Percentiles rank a stretch among this genome's conserved stretches.
Conservation (phyloP, 1,140 invertebrate species). For the Tetramorium simillimum region DNA sequence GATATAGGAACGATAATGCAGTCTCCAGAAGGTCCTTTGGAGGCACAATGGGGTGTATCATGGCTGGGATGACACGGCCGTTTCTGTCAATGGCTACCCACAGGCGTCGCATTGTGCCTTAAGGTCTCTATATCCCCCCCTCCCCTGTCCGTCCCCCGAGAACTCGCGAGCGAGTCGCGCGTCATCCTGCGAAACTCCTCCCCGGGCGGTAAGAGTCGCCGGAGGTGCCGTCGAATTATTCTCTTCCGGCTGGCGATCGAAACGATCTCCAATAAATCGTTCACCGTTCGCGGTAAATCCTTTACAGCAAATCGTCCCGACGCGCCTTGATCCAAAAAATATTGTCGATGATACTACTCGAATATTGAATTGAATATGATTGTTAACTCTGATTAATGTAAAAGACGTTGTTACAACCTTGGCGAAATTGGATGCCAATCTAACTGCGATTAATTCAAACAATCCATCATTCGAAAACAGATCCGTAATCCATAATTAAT, state of each 20-base stretch:
- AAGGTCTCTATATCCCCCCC: slow-evolving; percentile 72
- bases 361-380: not conserved
- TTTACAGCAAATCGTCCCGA: not conserved
- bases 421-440: not conserved
- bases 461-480: not conserved
- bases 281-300: not conserved
- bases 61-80: slow-evolving; percentile 77
- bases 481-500: not conserved
- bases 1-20: slow-evolving; percentile 76
- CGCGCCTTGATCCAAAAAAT: not conserved
- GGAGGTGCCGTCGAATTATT: slow-evolving; percentile 36
- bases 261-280: slow-evolving; percentile 22
- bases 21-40: slow-evolving; percentile 74
- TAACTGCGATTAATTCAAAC: not conserved
- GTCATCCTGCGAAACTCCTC: slow-evolving; percentile 40
- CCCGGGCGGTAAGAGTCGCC: slow-evolving; percentile 20
- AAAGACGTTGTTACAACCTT: not conserved
- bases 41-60: slow-evolving; percentile 79
- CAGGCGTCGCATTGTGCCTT: slow-evolving; percentile 70
- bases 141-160: slow-evolving; percentile 14
- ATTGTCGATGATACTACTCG: not conserved
- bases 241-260: slow-evolving; percentile 48
- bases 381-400: not conserved
- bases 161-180: slow-evolving; percentile 47
- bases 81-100: slow-evolving; percentile 79